Evolutionary conservation across 2,113 vertebrate genomes (phyloP), one percentile per base, ranked within the genome.

Genomic region (Takifugu flavidus): DNA sequence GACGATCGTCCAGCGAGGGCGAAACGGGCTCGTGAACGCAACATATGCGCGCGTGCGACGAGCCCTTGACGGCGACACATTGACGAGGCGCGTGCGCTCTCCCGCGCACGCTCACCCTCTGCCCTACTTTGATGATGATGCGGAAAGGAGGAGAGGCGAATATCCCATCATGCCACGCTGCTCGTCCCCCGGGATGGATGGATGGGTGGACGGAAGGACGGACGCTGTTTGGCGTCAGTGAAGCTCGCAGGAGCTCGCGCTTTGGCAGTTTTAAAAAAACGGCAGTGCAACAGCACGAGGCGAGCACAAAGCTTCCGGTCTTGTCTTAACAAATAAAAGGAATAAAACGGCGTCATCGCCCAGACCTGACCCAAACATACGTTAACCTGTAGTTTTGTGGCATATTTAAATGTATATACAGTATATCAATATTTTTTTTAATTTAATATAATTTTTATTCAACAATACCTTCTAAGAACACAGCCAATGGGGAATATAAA

Each of bases 111-210:
- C 66, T 77, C 80, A 77, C 72, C 65, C 75, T 59, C 75, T 87
- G 87, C 67, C 80, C 87, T 83, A 89, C 80, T 85, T 87, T 82
- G 75, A 77, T 85, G 87, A 89, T 83, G 80, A 70, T 80, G 80
- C 82, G 79, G 69, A 83, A 79, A 80, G 57, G 72, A 82, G 31
- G 71, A 78, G 66, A 76, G 79, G 45, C 78, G 83, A 77, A 75
- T 78, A 75, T 86, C 82, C 85, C 80, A 85, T 56, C 81, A 75
- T 86, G 80, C 79, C 61, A 65, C 49, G 39, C 74, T 77, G 67
- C 70, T 72, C 29, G 28, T 65, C 53, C 53, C 52, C 54, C 56
- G 67, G 51, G 54, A 42, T 34, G 49, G 60, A 67, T 68, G 59
- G 68, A 70, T 42, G 66, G 53, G 60, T 34, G 60, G 64, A 56